phyloP scores from a whole-genome alignment of 2,888 invertebrate genomes.

The Coremacera marginata region DNA sequence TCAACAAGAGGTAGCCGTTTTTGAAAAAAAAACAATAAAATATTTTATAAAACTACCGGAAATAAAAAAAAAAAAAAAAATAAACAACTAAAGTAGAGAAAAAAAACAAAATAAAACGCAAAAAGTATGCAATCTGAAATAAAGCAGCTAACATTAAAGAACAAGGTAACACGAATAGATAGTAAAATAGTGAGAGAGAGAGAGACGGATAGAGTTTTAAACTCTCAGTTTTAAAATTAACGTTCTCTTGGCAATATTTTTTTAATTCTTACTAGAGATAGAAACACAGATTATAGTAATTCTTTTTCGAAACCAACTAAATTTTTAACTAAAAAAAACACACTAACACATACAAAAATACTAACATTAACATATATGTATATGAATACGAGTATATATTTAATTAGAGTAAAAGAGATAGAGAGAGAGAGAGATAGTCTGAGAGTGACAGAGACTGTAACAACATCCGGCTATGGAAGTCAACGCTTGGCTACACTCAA shows the following conservation, averaged over 20 bases:
- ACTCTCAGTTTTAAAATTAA: too few species aligned
- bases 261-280: background rate
- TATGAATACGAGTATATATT: background rate
- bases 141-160: background rate
- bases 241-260: too few species aligned
- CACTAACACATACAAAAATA: background rate
- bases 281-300: background rate
- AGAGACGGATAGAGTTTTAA: background rate
- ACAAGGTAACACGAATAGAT: too few species aligned
- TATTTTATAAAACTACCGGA: background rate
- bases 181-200: background rate
- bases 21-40: conserved; percentile 18
- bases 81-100: background rate
- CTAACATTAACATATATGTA: background rate
- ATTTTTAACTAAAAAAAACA: background rate
- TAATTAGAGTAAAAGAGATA: background rate
- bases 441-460: conserved; percentile 12
- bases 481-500: conserved; percentile 33
- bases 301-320: background rate
- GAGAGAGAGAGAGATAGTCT: conserved; percentile 34
- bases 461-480: conserved; percentile 9
- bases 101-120: background rate
- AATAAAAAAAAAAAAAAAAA: conserved; percentile 14
- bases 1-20: conserved; percentile 42
- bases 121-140: conserved; percentile 1